A percentile compares a stretch with the other conserved stretches of the same genome.
phyloP scores from a whole-genome alignment of 2,797 vertebrate genomes.

The Allochrocebus solatus region DNA sequence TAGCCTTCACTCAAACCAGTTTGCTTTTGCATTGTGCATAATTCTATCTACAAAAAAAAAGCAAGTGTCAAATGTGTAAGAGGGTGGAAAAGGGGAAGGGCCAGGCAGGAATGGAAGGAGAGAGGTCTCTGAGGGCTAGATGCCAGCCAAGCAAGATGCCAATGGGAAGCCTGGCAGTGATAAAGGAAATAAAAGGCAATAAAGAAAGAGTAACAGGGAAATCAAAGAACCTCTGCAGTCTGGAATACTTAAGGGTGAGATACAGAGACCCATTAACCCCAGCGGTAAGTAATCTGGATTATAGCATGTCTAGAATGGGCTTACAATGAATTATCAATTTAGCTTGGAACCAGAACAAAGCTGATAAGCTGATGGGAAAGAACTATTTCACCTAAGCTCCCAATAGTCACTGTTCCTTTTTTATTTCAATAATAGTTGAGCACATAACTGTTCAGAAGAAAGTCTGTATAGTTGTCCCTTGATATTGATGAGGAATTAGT shows the following conservation, averaged over 20 bases:
- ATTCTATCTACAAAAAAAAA: neutral
- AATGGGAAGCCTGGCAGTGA: neutral
- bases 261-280: neutral
- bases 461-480: neutral
- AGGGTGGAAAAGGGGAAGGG: neutral
- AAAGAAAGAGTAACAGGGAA: neutral
- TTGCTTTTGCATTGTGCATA: neutral
- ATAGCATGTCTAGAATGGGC: neutral
- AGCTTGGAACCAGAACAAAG: neutral
- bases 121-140: neutral
- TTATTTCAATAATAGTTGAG: neutral
- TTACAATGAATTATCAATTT: neutral
- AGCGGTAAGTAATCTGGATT: neutral
- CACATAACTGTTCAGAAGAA: neutral
- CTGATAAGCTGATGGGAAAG: neutral
- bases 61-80: neutral
- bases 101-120: neutral
- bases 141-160: neutral
- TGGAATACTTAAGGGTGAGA: neutral
- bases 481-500: no score
- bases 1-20: neutral
- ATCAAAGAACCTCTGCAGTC: neutral
- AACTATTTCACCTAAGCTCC: neutral
- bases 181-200: neutral
- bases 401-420: neutral